Conservation (phyloP, 2,888 invertebrate species). For the Pocota personata region DNA sequence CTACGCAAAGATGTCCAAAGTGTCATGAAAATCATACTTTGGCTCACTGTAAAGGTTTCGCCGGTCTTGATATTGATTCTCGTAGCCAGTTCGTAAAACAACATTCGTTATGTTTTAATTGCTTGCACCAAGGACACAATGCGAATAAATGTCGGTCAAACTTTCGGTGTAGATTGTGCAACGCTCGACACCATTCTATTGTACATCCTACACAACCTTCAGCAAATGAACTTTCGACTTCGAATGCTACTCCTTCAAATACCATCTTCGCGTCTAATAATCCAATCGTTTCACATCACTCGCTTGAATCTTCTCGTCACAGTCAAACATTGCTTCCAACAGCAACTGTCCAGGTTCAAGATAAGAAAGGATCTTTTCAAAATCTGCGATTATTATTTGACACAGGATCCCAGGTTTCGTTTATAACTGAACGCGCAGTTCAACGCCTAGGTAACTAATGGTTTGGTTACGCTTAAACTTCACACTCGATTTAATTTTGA, state of each 20-base stretch:
- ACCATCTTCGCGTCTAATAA: not conserved
- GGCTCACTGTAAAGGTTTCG: constrained; percentile 2
- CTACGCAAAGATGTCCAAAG: not conserved
- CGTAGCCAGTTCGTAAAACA: constrained; percentile 22
- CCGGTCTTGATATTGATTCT: not conserved
- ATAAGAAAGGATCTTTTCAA: constrained; percentile 1
- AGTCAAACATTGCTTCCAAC: constrained; percentile 4
- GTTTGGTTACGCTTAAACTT: constrained; percentile 1
- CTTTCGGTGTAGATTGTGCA: constrained; percentile 23
- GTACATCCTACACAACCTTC: constrained; percentile 9
- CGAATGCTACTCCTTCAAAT: not conserved
- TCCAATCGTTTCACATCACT: not conserved
- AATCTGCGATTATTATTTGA: not conserved
- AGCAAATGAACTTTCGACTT: not conserved
- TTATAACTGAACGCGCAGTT: not conserved
- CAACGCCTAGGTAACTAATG: constrained; percentile 19
- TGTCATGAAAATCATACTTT: constrained; percentile 10
- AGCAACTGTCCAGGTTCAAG: not conserved
- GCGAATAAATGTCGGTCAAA: constrained; percentile 12
- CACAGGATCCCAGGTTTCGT: constrained; percentile 20
- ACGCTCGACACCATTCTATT: not conserved
- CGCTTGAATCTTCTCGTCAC: not conserved
- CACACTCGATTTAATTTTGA: not conserved
- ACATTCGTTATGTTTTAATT: constrained; percentile 28
- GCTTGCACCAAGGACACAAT: constrained; percentile 6